A percentile compares a stretch with the other conserved stretches of the same genome.
Evolutionary conservation across 2,888 invertebrate species (phyloP).

Genomic region (Xylocampa areola): DNA sequence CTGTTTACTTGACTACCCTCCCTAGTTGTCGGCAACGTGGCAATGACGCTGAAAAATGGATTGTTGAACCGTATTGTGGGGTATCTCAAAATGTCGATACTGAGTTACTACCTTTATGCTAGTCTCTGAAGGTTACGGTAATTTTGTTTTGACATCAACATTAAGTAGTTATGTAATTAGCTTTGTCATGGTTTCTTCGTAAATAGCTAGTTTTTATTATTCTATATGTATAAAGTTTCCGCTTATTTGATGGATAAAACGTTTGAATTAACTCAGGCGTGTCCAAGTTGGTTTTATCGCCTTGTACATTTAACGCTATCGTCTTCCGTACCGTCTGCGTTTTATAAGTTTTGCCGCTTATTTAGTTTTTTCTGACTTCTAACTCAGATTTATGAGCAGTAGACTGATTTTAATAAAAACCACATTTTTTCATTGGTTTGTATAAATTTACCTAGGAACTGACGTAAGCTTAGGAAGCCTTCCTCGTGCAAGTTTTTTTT

Average conservation of each 20-base stretch:
- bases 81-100: conserved; percentile 32
- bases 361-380: conserved; percentile 21
- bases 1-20: conserved; percentile 60
- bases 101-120: conserved; percentile 23
- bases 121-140: conserved; percentile 29
- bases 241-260: conserved; percentile 44
- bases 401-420: conserved; percentile 24
- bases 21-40: conserved; percentile 58
- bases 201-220: conserved; percentile 41
- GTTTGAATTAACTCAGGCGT: conserved; percentile 47
- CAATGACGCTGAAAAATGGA: conserved; percentile 68
- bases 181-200: conserved; percentile 51
- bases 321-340: conserved; percentile 44
- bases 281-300: conserved; percentile 46
- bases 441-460: neutral
- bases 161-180: conserved; percentile 48
- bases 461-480: neutral
- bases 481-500: neutral
- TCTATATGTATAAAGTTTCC: conserved; percentile 54
- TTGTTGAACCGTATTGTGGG: conserved; percentile 53
- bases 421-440: neutral
- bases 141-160: conserved; percentile 45
- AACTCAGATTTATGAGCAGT: conserved; percentile 17
- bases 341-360: conserved; percentile 31
- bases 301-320: conserved; percentile 41